These are phyloP conservation scores for Pseudonaja textilis DNA, from an alignment of 2,113 vertebrate genomes.

Conservation along the genomic window DNA sequence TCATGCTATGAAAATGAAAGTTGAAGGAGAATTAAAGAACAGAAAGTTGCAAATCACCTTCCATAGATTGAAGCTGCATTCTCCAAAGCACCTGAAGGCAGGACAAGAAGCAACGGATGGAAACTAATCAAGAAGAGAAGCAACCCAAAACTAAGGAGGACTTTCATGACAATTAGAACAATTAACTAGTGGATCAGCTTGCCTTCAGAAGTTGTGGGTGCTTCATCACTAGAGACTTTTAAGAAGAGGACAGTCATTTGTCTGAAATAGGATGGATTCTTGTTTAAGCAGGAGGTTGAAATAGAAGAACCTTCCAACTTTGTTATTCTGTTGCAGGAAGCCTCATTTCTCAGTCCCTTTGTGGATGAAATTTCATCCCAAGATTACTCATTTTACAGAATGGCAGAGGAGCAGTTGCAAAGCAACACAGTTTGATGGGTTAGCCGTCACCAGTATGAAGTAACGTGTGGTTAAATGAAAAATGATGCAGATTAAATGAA, in stretches of 20 bases:
- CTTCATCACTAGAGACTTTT: not conserved
- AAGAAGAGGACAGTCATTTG: not conserved
- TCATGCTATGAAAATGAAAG: not conserved
- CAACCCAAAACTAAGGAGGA: not conserved
- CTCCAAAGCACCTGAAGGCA: not conserved
- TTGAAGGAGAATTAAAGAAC: not conserved
- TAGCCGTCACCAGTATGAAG: not conserved
- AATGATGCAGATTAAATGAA: not conserved
- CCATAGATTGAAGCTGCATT: not conserved
- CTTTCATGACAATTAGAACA: not conserved
- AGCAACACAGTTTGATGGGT: not conserved
- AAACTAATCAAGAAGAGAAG: not conserved
- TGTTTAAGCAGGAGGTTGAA: not conserved
- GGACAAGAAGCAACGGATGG: not conserved
- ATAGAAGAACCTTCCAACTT: not conserved
- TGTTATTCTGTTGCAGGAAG: not conserved
- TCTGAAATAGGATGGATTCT: not conserved
- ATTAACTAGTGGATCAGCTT: not conserved
- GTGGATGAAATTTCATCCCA: not conserved
- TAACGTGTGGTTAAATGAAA: not conserved
- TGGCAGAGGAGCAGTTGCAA: not conserved
- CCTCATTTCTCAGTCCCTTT: not conserved
- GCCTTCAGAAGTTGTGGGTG: not conserved
- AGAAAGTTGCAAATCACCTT: not conserved
- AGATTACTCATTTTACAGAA: not conserved